Evolutionary conservation across 2,888 invertebrate species (phyloP).

Genomic region (Hanleya hanleyi): DNA sequence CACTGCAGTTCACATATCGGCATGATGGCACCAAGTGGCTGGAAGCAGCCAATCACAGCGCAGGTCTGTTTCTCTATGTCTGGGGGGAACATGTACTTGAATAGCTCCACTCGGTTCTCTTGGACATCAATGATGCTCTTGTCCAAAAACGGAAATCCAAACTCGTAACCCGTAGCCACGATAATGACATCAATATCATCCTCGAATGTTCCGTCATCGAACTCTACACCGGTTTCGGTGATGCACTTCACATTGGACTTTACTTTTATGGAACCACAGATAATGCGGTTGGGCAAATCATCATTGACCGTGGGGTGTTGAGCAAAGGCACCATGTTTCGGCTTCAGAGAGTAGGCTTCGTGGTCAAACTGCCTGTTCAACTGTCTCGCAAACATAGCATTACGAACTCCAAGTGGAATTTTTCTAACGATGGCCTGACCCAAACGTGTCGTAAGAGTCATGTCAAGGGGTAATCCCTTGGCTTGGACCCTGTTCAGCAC

Average conservation of each 20-base stretch:
- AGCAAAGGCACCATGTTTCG: constrained; percentile 59
- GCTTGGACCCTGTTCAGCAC: constrained; percentile 67
- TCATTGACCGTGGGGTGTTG: constrained; percentile 74
- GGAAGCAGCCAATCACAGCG: constrained; percentile 74
- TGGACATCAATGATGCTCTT: constrained; percentile 56
- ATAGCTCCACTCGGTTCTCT: constrained; percentile 68
- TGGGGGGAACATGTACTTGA: constrained; percentile 73
- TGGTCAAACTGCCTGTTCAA: constrained; percentile 71
- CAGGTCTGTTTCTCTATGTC: constrained; percentile 67
- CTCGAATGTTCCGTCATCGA: constrained; percentile 62
- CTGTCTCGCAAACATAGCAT: constrained; percentile 21
- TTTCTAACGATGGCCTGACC: not conserved
- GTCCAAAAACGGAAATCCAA: constrained; percentile 73
- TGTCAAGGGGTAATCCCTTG: constrained; percentile 62
- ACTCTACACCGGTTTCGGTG: constrained; percentile 61
- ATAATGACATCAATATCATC: constrained; percentile 69
- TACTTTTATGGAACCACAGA: constrained; percentile 68
- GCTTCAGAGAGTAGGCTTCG: constrained; percentile 71
- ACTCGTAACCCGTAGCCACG: constrained; percentile 71
- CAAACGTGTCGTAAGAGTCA: constrained; percentile 36
- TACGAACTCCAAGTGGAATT: constrained; percentile 29
- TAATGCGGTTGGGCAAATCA: constrained; percentile 71
- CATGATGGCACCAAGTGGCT: constrained; percentile 75
- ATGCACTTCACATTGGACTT: constrained; percentile 62
- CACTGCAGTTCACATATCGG: constrained; percentile 75